Percentiles rank a stretch among this genome's conserved stretches.
phyloP scores from a whole-genome alignment of 2,113 vertebrate genomes.

The Emydocephalus ijimae region DNA sequence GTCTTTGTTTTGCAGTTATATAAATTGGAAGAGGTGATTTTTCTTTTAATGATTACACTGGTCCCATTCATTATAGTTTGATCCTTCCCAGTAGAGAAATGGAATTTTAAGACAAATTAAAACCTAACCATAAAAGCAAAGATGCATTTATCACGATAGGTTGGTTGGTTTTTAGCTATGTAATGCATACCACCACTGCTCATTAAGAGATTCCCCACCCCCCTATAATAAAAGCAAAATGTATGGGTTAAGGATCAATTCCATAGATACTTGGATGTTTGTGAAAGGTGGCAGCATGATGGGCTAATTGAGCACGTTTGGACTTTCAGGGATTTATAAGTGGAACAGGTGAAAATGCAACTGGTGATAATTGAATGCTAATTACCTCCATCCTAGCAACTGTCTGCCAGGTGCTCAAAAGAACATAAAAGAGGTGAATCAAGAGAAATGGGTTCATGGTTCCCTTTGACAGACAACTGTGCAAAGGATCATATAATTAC shows the following conservation, averaged over 20 bases:
- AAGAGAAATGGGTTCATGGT: neutral
- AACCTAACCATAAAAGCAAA: neutral
- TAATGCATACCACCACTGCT: neutral
- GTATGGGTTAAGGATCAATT: neutral
- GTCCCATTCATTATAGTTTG: neutral
- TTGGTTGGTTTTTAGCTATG: neutral
- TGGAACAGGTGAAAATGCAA: conserved; percentile 40
- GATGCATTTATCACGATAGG: neutral
- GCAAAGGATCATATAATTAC: neutral
- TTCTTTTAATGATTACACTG: neutral
- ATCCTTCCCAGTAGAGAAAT: neutral
- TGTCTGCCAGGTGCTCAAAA: conserved; percentile 52
- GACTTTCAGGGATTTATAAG: conserved; percentile 27
- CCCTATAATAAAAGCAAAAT: neutral
- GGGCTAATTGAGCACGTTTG: conserved; percentile 41
- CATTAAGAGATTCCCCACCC: neutral
- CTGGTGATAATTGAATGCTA: conserved; percentile 33
- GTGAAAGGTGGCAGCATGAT: conserved; percentile 41
- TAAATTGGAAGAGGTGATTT: neutral
- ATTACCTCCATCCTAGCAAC: conserved; percentile 30
- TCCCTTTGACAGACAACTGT: neutral
- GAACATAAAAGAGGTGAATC: conserved; percentile 31
- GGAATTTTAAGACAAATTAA: neutral
- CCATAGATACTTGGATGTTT: conserved; percentile 13
- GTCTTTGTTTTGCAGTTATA: neutral